Base-by-base conservation (phyloP, 2,797 vertebrate genomes). In the Stomatorhinus walkeri region DNA sequence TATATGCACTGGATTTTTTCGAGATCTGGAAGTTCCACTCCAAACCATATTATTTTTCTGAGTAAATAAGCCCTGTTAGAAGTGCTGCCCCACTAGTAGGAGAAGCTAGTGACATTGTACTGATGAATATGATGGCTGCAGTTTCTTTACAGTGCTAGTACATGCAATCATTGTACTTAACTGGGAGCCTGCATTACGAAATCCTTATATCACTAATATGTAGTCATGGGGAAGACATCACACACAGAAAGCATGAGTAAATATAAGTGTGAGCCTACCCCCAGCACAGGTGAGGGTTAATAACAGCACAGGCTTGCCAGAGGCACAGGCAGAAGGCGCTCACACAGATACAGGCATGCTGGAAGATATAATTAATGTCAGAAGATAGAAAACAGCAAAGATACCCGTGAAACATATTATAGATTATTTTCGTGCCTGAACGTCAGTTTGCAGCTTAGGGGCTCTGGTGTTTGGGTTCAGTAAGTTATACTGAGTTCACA, bases 251-350 rank as follows among this genome's bases (percentile, higher is more conserved):
- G 52, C 36, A 43, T 40, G 9, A 56, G 52, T 54, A 59, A 87
- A 56, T 87, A 14, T 87, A 89, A 88, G 87, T 12, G 10, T 88
- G 36, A 90, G 68, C 54, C 52, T 24, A 83, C 51, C 43, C 8
- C 49, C 87, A 89, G 59, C 49, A 40, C 8, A 89, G 85, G 89
- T 81, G 87, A 40, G 88, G 90, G 88, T 93, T 93, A 91, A 91
- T 90, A 89, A 88, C 54, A 84, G 48, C 90, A 19, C 89, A 72
- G 88, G 89, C 84, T 61, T 85, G 81, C 54, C 43, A 36, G 56
- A 85, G 46, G 59, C 88, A 68, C 85, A 89, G 88, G 87, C 85
- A 88, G 54, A 61, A 83, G 87, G 87, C 46, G 84, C 87, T 90
- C 85, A 88, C 88, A 89, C 89, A 86, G 49, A 88, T 84, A 48